Evolutionary conservation across 2,888 invertebrate species (phyloP), one percentile per base, ranked within the genome.

Genomic region (Drosophila merina): DNA sequence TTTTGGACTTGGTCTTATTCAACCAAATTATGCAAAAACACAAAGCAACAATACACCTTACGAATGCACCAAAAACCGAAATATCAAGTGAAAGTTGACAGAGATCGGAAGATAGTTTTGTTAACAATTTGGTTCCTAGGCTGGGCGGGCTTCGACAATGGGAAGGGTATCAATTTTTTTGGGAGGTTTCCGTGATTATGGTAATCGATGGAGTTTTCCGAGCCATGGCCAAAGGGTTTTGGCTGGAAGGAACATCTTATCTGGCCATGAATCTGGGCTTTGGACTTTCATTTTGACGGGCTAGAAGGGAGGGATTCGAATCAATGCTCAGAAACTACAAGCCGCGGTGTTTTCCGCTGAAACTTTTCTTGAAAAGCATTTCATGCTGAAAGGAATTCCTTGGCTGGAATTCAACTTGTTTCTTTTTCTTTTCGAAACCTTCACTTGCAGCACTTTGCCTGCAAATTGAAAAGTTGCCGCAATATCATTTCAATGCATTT

Each of bases 1-100:
- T 59, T 66, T 47, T 28, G 5, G 28, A 5, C 64, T 63, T 63
- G 5, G 28, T 28, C 64, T 63, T 63, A 70, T 60, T 49, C 82
- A 79, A 64, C 60, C 58, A 72, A 75, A 86, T 87, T 87, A 87
- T 87, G 88, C 83, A 82, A 76, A 83, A 77, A 47, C 74, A 59
- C 49, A 58, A 33, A 45, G 49, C 40, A 45, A 47, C 28, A 8
- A 55, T 42, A 42, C 40, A 42, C 59, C 59, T 56, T 64, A 59
- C 60, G 70, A 79, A 59, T 63, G 63, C 62, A 69, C 26, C 40
- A 26, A 58, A 70, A 20, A 20, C 20, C 20, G 20, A 70, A 58
- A 52, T 54, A 67, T 59, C 74, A 79, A 85, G 82, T 82, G 82
- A 83, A 83, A 83, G 82, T 82, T 76, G 72, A 72, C 80, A 72